Evolutionary conservation across 2,113 vertebrate species (phyloP).

Genomic region (Perca flavescens): DNA sequence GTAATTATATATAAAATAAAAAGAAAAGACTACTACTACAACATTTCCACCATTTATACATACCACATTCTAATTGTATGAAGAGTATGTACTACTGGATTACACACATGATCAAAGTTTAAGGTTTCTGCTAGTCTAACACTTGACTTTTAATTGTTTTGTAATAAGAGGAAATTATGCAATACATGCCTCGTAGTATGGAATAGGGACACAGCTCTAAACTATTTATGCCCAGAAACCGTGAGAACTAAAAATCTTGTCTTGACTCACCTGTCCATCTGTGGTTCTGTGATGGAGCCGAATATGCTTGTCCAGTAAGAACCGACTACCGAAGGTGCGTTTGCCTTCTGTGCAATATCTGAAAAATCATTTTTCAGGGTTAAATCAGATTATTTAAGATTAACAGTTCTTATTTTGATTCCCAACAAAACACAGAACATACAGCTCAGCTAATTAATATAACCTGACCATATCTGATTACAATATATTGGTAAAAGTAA

Average conservation of each 20-base stretch:
- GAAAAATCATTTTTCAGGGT: background rate
- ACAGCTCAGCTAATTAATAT: no score
- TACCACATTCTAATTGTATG: background rate
- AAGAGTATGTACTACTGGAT: background rate
- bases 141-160: background rate
- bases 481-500: background rate
- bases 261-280: slow-evolving; percentile 72
- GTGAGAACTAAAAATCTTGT: background rate
- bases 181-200: background rate
- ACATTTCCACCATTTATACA: background rate
- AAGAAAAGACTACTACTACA: background rate
- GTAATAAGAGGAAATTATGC: background rate
- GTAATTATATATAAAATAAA: background rate
- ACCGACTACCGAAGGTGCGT: slow-evolving; percentile 93
- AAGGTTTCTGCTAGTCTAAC: background rate
- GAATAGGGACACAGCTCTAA: background rate
- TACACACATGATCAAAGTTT: background rate
- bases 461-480: no score
- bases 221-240: background rate
- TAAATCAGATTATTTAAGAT: background rate
- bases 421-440: no score
- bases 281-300: slow-evolving; percentile 87
- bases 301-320: slow-evolving; percentile 93
- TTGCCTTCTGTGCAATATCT: slow-evolving; percentile 95
- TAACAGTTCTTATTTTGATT: no score